Conservation (phyloP, 2,888 invertebrate species). For the Tipula confusa region DNA sequence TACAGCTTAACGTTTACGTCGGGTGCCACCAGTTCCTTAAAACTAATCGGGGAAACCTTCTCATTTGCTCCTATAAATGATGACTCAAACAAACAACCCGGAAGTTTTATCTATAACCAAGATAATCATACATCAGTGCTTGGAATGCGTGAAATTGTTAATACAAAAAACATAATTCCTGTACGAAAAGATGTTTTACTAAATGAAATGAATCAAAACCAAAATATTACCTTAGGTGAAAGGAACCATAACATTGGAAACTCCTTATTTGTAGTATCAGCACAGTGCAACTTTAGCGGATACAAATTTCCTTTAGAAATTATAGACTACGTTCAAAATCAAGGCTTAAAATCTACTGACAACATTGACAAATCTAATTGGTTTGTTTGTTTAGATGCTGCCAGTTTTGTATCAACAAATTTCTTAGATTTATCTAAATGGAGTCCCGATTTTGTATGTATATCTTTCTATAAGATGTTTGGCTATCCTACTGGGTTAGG, state of each 20-base stretch:
- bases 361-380: conserved; percentile 48
- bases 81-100: conserved; percentile 44
- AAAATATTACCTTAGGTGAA: conserved; percentile 33
- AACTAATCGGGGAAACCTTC: conserved; percentile 79
- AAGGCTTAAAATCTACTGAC: not conserved
- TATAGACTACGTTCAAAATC: conserved; percentile 61
- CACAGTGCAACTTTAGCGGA: conserved; percentile 94
- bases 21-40: conserved; percentile 84
- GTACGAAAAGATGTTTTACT: conserved; percentile 58
- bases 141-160: conserved; percentile 81
- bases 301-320: conserved; percentile 78
- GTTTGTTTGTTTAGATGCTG: conserved; percentile 83
- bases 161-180: conserved; percentile 55
- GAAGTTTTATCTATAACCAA: conserved; percentile 72
- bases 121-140: conserved; percentile 96
- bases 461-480: conserved; percentile 98
- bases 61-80: conserved; percentile 34
- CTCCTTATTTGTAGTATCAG: conserved; percentile 79
- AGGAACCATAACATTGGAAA: conserved; percentile 40
- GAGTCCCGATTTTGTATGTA: conserved; percentile 81
- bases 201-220: conserved; percentile 41
- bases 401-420: conserved; percentile 73
- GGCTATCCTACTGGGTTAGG: conserved; percentile 93
- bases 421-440: conserved; percentile 64
- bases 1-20: conserved; percentile 92